Evolutionary conservation across 1,140 invertebrate species (phyloP), one percentile per base, ranked within the genome.

Genomic region (Orussus abietinus): DNA sequence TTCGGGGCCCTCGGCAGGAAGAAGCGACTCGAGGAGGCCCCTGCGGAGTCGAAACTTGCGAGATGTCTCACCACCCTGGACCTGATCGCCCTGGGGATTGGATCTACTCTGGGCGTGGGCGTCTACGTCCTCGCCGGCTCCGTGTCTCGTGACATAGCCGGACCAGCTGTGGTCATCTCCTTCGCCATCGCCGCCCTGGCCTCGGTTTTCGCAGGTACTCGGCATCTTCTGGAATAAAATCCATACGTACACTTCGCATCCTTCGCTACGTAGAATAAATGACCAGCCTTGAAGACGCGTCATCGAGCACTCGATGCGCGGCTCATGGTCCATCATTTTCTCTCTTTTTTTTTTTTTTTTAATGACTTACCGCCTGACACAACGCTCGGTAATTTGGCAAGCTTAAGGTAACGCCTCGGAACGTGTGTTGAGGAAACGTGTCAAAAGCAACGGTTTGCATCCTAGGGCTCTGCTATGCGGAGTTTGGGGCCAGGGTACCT

Each of bases 401-500:
- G n/a, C n/a, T n/a, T n/a, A n/a, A n/a, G n/a, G n/a, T n/a, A n/a
- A n/a, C n/a, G n/a, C n/a, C n/a, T n/a, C n/a, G n/a, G n/a, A n/a
- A n/a, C n/a, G n/a, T n/a, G n/a, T n/a, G n/a, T n/a, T n/a, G n/a
- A n/a, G n/a, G n/a, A n/a, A n/a, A n/a, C n/a, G n/a, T n/a, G n/a
- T n/a, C n/a, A n/a, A n/a, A n/a, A n/a, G n/a, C n/a, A n/a, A n/a
- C n/a, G n/a, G n/a, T n/a, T n/a, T n/a, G n/a, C n/a, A n/a, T n/a
- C n/a, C n/a, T 64, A 87, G 86, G 83, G 45, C 68, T 89, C 4
- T 90, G 86, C 55, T 90, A 89, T 59, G 90, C 91, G 5, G 91
- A 94, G 76, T 94, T 96, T 69, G 91, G 87, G 9, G 85, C 90
- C 0, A 72, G 89, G 45, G 89, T 93, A 3, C 91, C 91, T 2